Base-by-base conservation (phyloP, 2,797 vertebrate genomes). In the Amniataba percoides region DNA sequence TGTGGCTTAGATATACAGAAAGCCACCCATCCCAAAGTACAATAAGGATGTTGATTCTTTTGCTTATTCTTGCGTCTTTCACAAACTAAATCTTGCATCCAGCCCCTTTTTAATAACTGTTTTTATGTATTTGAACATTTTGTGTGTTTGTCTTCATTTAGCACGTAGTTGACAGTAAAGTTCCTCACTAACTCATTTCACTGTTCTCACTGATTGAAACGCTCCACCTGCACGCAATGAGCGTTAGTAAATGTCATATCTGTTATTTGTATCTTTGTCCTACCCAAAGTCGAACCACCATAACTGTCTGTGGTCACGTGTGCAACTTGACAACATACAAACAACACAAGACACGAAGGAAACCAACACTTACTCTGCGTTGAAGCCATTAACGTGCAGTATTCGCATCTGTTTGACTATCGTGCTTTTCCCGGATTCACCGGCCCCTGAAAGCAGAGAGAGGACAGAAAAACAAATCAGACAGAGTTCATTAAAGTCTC, bases 381-480 rank as follows among this genome's bases (percentile, higher is more conserved):
- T 99, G 96, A 99, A 99, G 94, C 98, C 98, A 89, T 99, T 98
- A 78, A 99, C 98, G 84, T 99, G 98, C 91, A 99, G 92, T 95
- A 99, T 99, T 93, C 97, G 95, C 98, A 99, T 99, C 91, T 99
- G 98, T 93, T 99, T 99, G 90, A 99, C 98, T 95, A 99, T 99
- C 92, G 98, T 99, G 95, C 98, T 99, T 92, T 99, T 99, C 92
- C 98, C 98, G 19, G 98, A 99, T 94, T 99, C 98, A 89, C 98
- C 98, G 82, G 98, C 98, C 82, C 98, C 98, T 99, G 94, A 92
- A 95, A 96, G 82, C 81, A 94, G 57, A 90, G 36, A 70, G 7
- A 68, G 19, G 51, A 79, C 79, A 94, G 48, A 82, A 11, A 79
- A 57, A 79, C 21, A 49, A 71, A 53, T 76, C 39, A 82, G 39